Conservation (phyloP, 2,888 invertebrate genomes). For the Drosophila mettleri region DNA sequence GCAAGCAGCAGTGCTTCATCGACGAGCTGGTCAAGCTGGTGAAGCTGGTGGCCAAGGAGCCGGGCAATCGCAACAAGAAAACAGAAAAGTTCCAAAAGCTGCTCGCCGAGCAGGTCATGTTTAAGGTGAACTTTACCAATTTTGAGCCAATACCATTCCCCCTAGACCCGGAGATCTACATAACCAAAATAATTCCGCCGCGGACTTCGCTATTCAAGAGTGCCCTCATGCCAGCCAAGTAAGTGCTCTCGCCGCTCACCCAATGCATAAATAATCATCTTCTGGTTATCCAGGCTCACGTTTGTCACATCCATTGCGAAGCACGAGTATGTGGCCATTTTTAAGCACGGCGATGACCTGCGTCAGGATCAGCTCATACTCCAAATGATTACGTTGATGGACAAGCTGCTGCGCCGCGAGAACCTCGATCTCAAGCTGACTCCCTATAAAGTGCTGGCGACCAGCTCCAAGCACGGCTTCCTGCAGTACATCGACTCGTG, state of each 20-base stretch:
- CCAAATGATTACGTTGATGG: slow-evolving; percentile 99
- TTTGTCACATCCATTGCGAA: slow-evolving; percentile 91
- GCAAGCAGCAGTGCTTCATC: slow-evolving; percentile 95
- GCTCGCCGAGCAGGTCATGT: slow-evolving; percentile 91
- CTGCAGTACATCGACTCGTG: slow-evolving; percentile 97
- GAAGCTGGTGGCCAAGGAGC: slow-evolving; percentile 94
- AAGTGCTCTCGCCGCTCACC: slow-evolving; percentile 25
- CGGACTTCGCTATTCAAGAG: slow-evolving; percentile 98
- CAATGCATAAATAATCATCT: not conserved
- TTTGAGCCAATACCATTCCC: slow-evolving; percentile 98
- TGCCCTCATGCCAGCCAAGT: slow-evolving; percentile 96
- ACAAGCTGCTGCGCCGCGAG: slow-evolving; percentile 95
- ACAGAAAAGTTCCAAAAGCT: slow-evolving; percentile 94
- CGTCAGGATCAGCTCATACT: slow-evolving; percentile 98
- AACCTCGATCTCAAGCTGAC: slow-evolving; percentile 98
- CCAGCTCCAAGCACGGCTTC: slow-evolving; percentile 97
- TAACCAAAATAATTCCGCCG: slow-evolving; percentile 94
- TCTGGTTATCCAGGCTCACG: slow-evolving; percentile 88
- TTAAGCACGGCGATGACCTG: slow-evolving; percentile 98
- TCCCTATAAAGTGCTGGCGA: slow-evolving; percentile 97
- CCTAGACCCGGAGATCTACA: slow-evolving; percentile 95
- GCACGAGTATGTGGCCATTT: slow-evolving; percentile 95
- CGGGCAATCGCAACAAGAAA: slow-evolving; percentile 96
- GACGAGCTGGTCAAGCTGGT: slow-evolving; percentile 95
- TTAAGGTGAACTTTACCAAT: slow-evolving; percentile 94